Base-by-base conservation (phyloP, 2,113 vertebrate genomes). In the Nymphicus hollandicus region DNA sequence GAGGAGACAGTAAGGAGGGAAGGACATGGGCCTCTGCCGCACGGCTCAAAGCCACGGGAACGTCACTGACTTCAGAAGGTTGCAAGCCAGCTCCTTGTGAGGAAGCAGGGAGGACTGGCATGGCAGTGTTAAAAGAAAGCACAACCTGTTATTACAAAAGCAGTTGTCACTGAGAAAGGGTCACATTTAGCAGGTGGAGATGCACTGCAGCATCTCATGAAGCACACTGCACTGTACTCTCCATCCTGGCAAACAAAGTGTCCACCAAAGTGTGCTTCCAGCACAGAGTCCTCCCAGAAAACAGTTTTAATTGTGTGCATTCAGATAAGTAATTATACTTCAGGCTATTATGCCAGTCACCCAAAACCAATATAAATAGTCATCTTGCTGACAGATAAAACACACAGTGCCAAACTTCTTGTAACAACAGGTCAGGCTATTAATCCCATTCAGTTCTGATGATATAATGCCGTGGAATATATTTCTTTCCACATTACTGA, bases 401-500 rank as follows among this genome's bases (percentile, higher is more conserved):
- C 52, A 89, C 93, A 94, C 0, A 5, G 78, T 97, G 95, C 94
- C 96, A 97, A 95, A 92, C 52, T 87, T 87, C 70, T 61, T 95
- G 29, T 56, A 97, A 73, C 73, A 91, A 96, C 80, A 87, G 86
- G 93, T 84, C 92, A 93, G 73, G 83, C 89, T 93, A 96, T 96
- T 95, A 94, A 93, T 96, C 56, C 46, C 58, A 81, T 94, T 95
- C 91, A 91, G 25, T 95, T 96, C 76, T 95, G 93, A 94, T 84
- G 68, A 93, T 90, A 93, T 74, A 93, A 94, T 92, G 86, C 82
- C 37, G 79, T 50, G 69, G 87, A 95, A 95, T 95, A 89, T 95
- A 96, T 95, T 97, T 96, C 91, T 94, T 72, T 82, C 83, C 77
- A 71, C 93, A 56, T 95, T 92, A 95, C 90, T 85, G 86, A 79